Evolutionary conservation across 2,113 vertebrate species (phyloP).

Genomic region (Taurulus bubalis): DNA sequence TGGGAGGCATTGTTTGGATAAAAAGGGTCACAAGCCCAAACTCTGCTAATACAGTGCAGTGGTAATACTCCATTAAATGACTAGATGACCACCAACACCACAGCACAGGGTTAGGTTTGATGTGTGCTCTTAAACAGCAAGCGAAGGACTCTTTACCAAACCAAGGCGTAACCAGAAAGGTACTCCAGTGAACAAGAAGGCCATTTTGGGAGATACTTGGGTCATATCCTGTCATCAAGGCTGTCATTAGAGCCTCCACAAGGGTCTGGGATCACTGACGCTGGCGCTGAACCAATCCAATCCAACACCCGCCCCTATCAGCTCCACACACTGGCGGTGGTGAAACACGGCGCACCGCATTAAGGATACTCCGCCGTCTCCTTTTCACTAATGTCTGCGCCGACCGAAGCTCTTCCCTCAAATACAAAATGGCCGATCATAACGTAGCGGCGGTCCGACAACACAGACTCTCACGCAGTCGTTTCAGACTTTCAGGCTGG

Average conservation of each 20-base stretch:
- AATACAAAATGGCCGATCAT: too few relatives aligned
- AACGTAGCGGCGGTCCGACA: too few relatives aligned
- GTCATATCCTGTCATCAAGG: background rate
- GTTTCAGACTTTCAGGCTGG: too few relatives aligned
- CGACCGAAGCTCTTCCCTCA: background rate
- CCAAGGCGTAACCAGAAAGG: background rate
- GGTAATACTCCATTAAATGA: background rate
- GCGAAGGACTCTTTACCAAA: background rate
- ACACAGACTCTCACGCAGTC: too few relatives aligned
- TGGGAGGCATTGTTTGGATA: background rate
- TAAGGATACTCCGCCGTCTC: background rate
- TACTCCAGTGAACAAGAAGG: background rate
- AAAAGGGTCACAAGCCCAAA: slow-evolving; percentile 7
- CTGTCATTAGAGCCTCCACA: background rate
- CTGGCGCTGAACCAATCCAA: slow-evolving; percentile 6
- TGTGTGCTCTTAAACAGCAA: too few relatives aligned
- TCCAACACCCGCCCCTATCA: background rate
- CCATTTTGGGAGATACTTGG: background rate
- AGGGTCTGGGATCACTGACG: background rate
- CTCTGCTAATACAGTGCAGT: slow-evolving; percentile 3
- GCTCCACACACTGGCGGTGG: background rate
- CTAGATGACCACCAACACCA: too few relatives aligned
- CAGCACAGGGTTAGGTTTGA: background rate
- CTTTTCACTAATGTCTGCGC: background rate
- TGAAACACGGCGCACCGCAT: background rate